Conservation (phyloP, 2,113 vertebrate genomes). For the Eleginops maclovinus region DNA sequence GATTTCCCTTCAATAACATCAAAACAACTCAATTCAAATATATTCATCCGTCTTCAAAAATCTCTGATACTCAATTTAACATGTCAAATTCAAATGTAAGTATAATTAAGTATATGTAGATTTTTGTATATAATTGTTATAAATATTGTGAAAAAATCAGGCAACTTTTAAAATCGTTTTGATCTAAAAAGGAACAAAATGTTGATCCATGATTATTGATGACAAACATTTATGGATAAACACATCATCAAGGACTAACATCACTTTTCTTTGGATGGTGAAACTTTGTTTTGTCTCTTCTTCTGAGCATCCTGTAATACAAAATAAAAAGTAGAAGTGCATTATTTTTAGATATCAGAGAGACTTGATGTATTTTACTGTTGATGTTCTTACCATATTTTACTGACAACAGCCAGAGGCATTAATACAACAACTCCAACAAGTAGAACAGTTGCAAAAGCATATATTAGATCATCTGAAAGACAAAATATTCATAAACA, state of each 20-base stretch:
- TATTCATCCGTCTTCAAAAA: not conserved
- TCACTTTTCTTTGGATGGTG: constrained; percentile 72
- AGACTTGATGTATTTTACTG: not conserved
- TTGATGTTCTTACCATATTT: constrained; percentile 83
- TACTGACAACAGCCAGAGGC: constrained; percentile 81
- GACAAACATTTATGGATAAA: constrained; percentile 5
- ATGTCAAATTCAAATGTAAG: not conserved
- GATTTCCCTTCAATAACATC: too few species aligned
- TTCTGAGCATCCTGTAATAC: constrained; percentile 82
- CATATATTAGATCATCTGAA: constrained; percentile 85
- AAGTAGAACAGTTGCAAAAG: constrained; percentile 77
- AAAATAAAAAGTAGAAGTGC: not conserved
- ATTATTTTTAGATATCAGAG: not conserved
- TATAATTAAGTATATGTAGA: not conserved
- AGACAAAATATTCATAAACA: constrained; percentile 50
- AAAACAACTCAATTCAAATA: not conserved
- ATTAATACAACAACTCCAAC: constrained; percentile 81
- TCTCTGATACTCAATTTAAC: not conserved
- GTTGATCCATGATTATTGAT: too few species aligned
- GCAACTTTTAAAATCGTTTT: not conserved
- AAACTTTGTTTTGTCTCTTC: constrained; percentile 75
- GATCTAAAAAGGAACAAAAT: not conserved
- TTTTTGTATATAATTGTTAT: not conserved
- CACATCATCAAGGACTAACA: constrained; percentile 40
- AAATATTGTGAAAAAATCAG: not conserved